A percentile compares a stretch with the other conserved stretches of the same genome.
Evolutionary conservation across 2,113 vertebrate genomes (phyloP).

Genomic region (Pituophis catenifer): DNA sequence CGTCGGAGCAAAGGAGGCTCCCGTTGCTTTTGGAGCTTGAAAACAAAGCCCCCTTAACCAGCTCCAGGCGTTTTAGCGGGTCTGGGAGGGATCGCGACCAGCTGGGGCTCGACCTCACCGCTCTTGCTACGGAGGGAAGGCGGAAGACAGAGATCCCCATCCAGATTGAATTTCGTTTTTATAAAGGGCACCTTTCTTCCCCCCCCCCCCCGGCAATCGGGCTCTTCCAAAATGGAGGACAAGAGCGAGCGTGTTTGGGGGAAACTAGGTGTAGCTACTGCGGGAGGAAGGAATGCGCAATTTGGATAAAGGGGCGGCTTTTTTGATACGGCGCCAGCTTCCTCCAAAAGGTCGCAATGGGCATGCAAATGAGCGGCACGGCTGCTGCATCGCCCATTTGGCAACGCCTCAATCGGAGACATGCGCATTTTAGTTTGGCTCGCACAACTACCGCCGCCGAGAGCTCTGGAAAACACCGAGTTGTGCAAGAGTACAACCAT

Average conservation of each 20-base stretch:
- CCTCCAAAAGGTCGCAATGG: conserved; percentile 48
- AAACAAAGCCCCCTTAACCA: not conserved
- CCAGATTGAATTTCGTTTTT: not conserved
- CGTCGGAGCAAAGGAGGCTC: conserved; percentile 21
- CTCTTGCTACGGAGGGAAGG: not conserved
- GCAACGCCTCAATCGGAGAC: not conserved
- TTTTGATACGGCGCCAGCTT: conserved; percentile 51
- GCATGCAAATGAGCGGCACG: conserved; percentile 22
- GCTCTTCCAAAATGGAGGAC: conserved; percentile 2
- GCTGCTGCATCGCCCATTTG: not conserved
- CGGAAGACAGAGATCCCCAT: not conserved
- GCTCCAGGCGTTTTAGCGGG: not conserved
- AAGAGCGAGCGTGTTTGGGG: not conserved
- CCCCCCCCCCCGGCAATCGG: not conserved
- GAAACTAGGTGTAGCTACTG: not conserved
- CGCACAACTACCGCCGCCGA: not conserved
- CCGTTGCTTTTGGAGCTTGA: not conserved
- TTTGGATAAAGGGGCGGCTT: conserved; percentile 2
- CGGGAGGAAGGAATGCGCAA: conserved; percentile 11
- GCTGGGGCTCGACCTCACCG: not conserved
- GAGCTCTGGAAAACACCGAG: not conserved
- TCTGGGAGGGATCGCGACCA: not conserved
- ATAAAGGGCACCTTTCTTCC: not conserved
- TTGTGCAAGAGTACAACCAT: conserved; percentile 31
- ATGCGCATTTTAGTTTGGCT: not conserved